These are phyloP conservation scores for Byasa hedistus DNA, from an alignment of 2,888 invertebrate species.

Conservation along the genomic window DNA sequence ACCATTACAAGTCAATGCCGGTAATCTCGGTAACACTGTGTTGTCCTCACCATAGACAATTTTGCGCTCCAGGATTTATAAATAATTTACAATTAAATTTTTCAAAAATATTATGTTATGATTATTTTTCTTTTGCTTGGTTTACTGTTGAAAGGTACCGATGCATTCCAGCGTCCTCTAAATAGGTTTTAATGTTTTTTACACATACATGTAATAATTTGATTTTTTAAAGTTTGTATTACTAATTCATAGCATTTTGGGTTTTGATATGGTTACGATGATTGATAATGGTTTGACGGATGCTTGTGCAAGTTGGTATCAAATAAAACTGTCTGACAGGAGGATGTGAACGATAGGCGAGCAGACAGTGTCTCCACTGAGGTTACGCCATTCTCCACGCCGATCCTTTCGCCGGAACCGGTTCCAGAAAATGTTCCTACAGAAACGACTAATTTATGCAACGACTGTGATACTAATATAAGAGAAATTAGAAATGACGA, in stretches of 20 bases:
- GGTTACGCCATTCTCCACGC: constrained; percentile 65
- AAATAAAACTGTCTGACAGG: constrained; percentile 69
- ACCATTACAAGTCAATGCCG: background rate
- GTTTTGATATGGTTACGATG: constrained; percentile 25
- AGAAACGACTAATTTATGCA: constrained; percentile 61
- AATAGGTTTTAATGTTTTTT: background rate
- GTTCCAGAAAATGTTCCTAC: constrained; percentile 34
- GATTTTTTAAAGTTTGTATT: constrained; percentile 16
- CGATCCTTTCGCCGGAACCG: constrained; percentile 59
- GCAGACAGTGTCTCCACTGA: constrained; percentile 62
- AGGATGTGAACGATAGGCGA: constrained; percentile 70
- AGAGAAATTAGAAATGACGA: constrained; percentile 59
- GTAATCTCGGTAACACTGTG: constrained; percentile 38
- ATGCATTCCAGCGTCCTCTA: background rate
- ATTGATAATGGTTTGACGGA: constrained; percentile 20
- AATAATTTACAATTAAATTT: too few relatives aligned
- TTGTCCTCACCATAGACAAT: constrained; percentile 75
- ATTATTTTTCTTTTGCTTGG: too few relatives aligned
- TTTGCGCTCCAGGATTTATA: constrained; percentile 37
- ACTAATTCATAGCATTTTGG: constrained; percentile 14
- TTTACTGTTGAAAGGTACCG: background rate
- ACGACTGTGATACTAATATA: constrained; percentile 76
- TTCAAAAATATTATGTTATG: too few relatives aligned
- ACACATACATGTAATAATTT: background rate
- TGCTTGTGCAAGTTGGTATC: constrained; percentile 43